phyloP scores from a whole-genome alignment of 1,140 invertebrate species.

The Drosophila rhopaloa region DNA sequence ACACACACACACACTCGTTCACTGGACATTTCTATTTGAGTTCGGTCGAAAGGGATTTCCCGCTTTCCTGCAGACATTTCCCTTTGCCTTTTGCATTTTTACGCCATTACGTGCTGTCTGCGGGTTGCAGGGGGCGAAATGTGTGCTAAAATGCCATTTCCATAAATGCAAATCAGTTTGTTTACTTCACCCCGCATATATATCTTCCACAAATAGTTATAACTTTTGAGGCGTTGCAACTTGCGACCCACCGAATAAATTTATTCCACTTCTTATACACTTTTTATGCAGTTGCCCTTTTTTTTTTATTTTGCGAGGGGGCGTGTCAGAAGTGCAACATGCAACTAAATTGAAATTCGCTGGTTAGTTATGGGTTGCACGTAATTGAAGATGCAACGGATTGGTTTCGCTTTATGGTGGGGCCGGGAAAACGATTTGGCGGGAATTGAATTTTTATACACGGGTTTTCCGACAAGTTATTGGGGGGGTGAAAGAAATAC shows the following conservation, averaged over 20 bases:
- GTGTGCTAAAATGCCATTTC: constrained; percentile 72
- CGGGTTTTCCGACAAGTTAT: constrained; percentile 11
- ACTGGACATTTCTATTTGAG: constrained; percentile 73
- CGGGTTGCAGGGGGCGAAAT: constrained; percentile 17
- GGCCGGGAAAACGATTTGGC: not conserved
- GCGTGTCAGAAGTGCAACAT: constrained; percentile 50
- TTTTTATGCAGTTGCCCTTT: constrained; percentile 31
- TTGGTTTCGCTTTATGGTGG: constrained; percentile 11
- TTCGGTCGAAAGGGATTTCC: constrained; percentile 54
- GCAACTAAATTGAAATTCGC: constrained; percentile 54
- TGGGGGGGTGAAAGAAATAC: not conserved
- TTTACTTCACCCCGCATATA: constrained; percentile 59
- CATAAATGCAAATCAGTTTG: constrained; percentile 83
- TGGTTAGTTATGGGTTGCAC: constrained; percentile 38
- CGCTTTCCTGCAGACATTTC: constrained; percentile 46
- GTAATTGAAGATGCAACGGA: constrained; percentile 39
- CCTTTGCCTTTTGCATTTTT: constrained; percentile 76
- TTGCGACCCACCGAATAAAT: constrained; percentile 38
- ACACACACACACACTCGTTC: constrained; percentile 31
- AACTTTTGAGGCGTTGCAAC: constrained; percentile 54
- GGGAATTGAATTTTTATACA: constrained; percentile 26
- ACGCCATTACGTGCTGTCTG: constrained; percentile 63
- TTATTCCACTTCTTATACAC: constrained; percentile 53
- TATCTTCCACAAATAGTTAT: constrained; percentile 74
- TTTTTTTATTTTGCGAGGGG: constrained; percentile 6